A percentile compares a stretch with the other conserved stretches of the same genome.
These are phyloP conservation scores for Standfussiana lucernea DNA, from an alignment of 2,888 invertebrate species.

Conservation along the genomic window DNA sequence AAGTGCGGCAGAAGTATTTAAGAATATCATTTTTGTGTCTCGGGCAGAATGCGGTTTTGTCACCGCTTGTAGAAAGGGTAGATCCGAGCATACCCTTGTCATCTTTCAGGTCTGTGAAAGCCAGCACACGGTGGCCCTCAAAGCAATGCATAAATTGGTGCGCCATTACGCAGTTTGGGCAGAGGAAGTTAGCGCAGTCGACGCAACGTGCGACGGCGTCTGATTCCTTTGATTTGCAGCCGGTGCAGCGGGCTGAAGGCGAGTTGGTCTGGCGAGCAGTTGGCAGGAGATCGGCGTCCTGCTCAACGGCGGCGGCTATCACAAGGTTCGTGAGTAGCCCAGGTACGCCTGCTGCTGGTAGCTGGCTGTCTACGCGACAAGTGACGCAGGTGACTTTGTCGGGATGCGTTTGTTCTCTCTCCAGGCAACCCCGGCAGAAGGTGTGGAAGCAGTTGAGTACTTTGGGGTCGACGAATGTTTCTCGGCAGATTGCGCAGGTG, in stretches of 20 bases:
- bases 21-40: constrained; percentile 97
- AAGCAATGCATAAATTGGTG: constrained; percentile 99
- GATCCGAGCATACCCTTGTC: constrained; percentile 90
- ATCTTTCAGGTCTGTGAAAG: constrained; percentile 92
- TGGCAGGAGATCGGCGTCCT: constrained; percentile 89
- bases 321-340: constrained; percentile 93
- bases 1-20: constrained; percentile 98
- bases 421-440: constrained; percentile 95
- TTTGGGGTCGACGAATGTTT: constrained; percentile 94
- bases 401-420: constrained; percentile 92
- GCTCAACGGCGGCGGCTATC: constrained; percentile 90
- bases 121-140: constrained; percentile 97
- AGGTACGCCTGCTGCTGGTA: constrained; percentile 91
- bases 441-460: constrained; percentile 95
- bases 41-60: constrained; percentile 94
- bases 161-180: constrained; percentile 99
- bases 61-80: constrained; percentile 90
- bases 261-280: constrained; percentile 86
- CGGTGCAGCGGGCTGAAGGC: constrained; percentile 95
- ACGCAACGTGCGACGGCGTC: constrained; percentile 98
- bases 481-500: constrained; percentile 94
- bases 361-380: constrained; percentile 90
- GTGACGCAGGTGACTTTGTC: constrained; percentile 95
- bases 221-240: constrained; percentile 98
- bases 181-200: constrained; percentile 98